Percentiles rank a stretch among this genome's conserved stretches.
Evolutionary conservation across 2,797 vertebrate species (phyloP).

Genomic region (Gouania willdenowi): DNA sequence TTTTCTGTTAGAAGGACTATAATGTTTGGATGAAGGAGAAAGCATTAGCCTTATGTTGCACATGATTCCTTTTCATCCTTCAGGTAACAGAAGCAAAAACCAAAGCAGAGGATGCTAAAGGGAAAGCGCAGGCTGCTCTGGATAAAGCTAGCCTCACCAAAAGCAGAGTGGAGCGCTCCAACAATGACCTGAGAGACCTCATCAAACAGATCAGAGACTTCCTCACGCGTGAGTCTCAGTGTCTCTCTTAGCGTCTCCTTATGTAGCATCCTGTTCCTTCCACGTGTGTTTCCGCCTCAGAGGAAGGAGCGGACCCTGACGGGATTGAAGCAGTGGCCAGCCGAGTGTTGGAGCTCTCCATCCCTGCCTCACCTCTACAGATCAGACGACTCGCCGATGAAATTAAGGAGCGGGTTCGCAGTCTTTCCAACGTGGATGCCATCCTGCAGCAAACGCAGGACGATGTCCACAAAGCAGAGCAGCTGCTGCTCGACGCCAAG

Average conservation of each 20-base stretch:
- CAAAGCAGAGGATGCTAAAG: conserved; percentile 85
- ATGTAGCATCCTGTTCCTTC: too few species aligned
- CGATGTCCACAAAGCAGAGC: conserved; percentile 83
- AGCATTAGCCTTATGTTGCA: neutral
- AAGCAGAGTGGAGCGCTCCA: conserved; percentile 87
- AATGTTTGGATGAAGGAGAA: too few species aligned
- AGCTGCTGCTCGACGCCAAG: conserved; percentile 86
- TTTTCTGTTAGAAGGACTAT: too few species aligned
- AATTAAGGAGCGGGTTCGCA: conserved; percentile 89
- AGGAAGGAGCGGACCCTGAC: conserved; percentile 94
- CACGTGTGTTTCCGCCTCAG: conserved; percentile 57
- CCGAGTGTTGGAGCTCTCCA: conserved; percentile 90
- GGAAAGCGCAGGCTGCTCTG: conserved; percentile 83
- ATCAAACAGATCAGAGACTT: conserved; percentile 93
- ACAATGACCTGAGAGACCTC: conserved; percentile 90
- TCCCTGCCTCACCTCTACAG: conserved; percentile 89
- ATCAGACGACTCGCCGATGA: conserved; percentile 86
- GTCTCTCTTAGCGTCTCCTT: too few species aligned
- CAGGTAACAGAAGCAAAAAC: conserved; percentile 88
- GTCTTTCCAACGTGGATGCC: conserved; percentile 88
- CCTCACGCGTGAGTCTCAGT: conserved; percentile 86
- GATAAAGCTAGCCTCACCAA: conserved; percentile 88
- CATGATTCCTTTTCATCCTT: too few species aligned
- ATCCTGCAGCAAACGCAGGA: conserved; percentile 88
- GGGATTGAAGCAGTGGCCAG: conserved; percentile 92